Evolutionary conservation across 2,113 vertebrate species (phyloP), one percentile per base, ranked within the genome.

Genomic region (Thomomys bottae): DNA sequence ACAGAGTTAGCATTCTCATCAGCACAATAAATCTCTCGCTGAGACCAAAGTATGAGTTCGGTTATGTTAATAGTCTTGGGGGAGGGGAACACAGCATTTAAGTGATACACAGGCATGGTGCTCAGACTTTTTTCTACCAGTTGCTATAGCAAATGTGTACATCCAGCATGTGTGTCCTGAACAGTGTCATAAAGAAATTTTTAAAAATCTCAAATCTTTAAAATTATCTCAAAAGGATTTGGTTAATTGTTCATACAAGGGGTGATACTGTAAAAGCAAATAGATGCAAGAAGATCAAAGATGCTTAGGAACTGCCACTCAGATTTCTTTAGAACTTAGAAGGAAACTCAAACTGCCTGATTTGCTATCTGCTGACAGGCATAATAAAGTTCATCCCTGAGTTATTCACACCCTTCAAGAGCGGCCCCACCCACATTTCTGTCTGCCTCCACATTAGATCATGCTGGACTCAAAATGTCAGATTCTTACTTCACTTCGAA

Each of bases 31-130:
- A 42, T 23, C 7, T 49, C 21, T 28, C 34, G 38, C 5, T 68
- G 5, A 42, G 34, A 5, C 61, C n/a, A 8, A 85, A 36, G 4
- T n/a, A 63, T 30, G 8, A 42, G 49, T 63, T 20, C 28, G 80
- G 1, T 36, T 40, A 5, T 12, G 0, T 1, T 36, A 73, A 54
- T 36, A 34, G 8, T 14, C 82, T 4, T 2, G 1, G 54, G 18
- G 10, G 17, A 68, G 84, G 59, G 68, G 78, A 42, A 11, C 24
- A 78, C 54, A 42, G 20, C 64, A 57, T 45, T 91, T 6, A 63
- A 34, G 64, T 67, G 40, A 87, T 64, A 57, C 30, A 10, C 6
- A 7, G 30, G 18, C 2, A 54, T 6, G 14, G 57, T 49, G 57
- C 21, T 9, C 32, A 82, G 15, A 34, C 36, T 21, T 82, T 77